Percentiles rank a stretch among this genome's conserved stretches.
These are phyloP conservation scores for Anhinga anhinga DNA, from an alignment of 2,113 vertebrate genomes.

Conservation along the genomic window DNA sequence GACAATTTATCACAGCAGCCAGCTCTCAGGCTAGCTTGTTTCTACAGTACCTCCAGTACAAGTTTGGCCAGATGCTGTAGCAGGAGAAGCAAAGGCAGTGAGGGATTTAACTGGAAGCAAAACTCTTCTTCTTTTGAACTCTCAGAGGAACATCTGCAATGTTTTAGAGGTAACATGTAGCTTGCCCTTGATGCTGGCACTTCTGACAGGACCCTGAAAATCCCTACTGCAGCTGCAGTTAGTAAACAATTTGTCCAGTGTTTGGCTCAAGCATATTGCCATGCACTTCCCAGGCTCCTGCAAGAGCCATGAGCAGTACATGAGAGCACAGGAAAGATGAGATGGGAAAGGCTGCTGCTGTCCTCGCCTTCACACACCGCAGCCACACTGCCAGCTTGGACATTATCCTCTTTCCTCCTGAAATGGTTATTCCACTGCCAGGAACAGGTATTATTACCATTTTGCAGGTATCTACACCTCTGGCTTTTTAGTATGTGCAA, in stretches of 20 bases:
- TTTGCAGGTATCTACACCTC: not conserved
- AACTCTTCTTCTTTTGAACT: not conserved
- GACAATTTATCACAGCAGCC: not conserved
- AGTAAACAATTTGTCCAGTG: not conserved
- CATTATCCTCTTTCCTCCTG: not conserved
- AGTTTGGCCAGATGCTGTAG: not conserved
- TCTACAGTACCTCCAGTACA: not conserved
- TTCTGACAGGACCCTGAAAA: not conserved
- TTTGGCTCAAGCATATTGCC: not conserved
- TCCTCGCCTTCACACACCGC: not conserved
- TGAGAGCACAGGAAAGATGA: not conserved
- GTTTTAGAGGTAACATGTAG: not conserved
- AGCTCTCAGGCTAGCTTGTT: not conserved
- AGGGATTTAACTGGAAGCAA: not conserved
- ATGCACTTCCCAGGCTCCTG: not conserved
- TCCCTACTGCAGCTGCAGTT: not conserved
- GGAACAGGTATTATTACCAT: not conserved
- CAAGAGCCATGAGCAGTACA: not conserved
- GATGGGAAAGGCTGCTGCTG: not conserved
- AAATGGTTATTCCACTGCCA: not conserved
- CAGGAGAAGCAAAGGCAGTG: not conserved
- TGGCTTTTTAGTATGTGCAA: not conserved
- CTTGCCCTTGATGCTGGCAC: not conserved
- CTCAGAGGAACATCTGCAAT: not conserved
- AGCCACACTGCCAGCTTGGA: not conserved